These are phyloP conservation scores for Nothocercus nigrocapillus DNA, from an alignment of 2,113 vertebrate genomes.

Conservation along the genomic window DNA sequence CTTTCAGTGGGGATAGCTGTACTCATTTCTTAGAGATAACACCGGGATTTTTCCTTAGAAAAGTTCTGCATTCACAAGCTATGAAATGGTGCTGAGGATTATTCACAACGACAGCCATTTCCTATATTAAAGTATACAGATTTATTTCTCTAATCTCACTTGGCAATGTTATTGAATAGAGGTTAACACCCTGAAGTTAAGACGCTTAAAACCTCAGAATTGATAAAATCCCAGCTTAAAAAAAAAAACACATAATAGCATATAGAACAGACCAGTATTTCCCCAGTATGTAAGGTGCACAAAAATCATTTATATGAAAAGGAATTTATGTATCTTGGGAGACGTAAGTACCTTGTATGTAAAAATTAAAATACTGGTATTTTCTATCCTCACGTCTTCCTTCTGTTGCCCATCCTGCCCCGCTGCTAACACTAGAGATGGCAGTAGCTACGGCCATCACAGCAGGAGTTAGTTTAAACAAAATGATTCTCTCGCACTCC, in stretches of 20 bases:
- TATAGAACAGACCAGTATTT: not conserved
- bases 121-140: conserved; percentile 8
- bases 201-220: conserved; percentile 23
- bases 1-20: not conserved
- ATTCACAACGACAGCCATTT: conserved; percentile 11
- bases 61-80: not conserved
- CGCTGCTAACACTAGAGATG: not conserved
- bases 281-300: not conserved
- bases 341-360: not conserved
- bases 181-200: conserved; percentile 35
- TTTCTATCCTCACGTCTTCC: not conserved
- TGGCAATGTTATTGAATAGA: conserved; percentile 16
- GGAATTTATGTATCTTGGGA: not conserved
- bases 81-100: not conserved
- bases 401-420: not conserved
- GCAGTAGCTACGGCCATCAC: not conserved
- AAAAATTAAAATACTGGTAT: not conserved
- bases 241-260: not conserved
- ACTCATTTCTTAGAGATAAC: not conserved
- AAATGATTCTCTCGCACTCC: not conserved
- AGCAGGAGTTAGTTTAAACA: not conserved
- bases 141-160: conserved; percentile 49
- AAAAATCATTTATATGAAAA: too few relatives aligned
- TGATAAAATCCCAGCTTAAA: conserved; percentile 29
- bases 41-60: not conserved